Evolutionary conservation across 2,113 vertebrate genomes (phyloP).

Genomic region (Hydropotes inermis): DNA sequence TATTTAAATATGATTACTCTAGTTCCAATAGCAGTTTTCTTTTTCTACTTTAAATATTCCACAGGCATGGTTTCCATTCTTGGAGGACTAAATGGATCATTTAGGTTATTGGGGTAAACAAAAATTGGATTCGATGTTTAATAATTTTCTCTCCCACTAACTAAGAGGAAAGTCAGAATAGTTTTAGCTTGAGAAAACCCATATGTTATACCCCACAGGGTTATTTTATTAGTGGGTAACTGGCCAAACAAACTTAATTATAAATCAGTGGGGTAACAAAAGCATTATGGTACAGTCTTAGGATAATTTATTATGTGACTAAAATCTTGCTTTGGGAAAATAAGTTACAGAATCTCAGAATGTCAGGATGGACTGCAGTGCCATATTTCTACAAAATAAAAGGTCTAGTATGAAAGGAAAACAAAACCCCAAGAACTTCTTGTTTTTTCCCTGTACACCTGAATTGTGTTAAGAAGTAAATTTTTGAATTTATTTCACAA

Average conservation of each 20-base stretch:
- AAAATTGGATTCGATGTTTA: neutral
- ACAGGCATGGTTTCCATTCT: neutral
- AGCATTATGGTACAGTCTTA: neutral
- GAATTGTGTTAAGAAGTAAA: neutral
- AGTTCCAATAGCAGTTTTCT: neutral
- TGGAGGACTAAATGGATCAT: neutral
- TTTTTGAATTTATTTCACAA: neutral
- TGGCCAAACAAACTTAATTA: neutral
- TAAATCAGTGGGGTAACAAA: neutral
- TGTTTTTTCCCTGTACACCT: neutral
- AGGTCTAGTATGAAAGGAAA: neutral
- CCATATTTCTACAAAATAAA: neutral
- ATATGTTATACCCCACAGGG: neutral
- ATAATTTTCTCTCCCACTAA: neutral
- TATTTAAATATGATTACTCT: neutral
- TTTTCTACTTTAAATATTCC: neutral
- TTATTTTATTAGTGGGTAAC: neutral
- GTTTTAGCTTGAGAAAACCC: neutral
- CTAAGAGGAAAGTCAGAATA: neutral
- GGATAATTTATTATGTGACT: neutral
- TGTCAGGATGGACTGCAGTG: neutral
- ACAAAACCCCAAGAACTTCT: neutral
- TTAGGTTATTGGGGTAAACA: neutral
- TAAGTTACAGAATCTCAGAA: neutral
- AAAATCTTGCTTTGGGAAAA: neutral